A percentile compares a stretch with the other conserved stretches of the same genome.
These are phyloP conservation scores for Cataglyphis rosenhaueri DNA, from an alignment of 2,888 invertebrate species.

Conservation along the genomic window DNA sequence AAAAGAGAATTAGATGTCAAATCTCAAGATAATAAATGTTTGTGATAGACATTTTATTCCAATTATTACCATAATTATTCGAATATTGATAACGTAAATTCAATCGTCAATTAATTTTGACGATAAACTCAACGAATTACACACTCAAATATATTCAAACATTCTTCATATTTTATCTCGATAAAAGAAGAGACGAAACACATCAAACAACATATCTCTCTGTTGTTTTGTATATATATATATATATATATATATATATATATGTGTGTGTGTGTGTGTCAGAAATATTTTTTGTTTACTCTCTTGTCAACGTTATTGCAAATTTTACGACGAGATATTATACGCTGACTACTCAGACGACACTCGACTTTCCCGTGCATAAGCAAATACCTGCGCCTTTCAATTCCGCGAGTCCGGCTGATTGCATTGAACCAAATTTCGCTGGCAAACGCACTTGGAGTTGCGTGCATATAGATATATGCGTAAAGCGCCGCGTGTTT, in stretches of 20 bases:
- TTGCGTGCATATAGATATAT: conserved; percentile 10
- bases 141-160: no score
- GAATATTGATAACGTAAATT: not conserved
- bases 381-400: conserved; percentile 46
- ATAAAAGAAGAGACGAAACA: conserved; percentile 9
- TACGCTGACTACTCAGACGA: conserved; percentile 68
- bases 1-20: no score
- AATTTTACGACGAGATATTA: conserved; percentile 37
- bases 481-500: not conserved
- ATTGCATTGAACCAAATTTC: conserved; percentile 66
- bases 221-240: not conserved
- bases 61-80: not conserved
- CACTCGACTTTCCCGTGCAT: conserved; percentile 60
- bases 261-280: not conserved
- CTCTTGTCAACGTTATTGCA: conserved; percentile 39
- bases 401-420: conserved; percentile 63
- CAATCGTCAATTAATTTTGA: not conserved
- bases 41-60: not conserved
- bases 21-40: not conserved
- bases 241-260: not conserved
- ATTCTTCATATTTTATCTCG: conserved; percentile 21
- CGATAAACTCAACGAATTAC: not conserved
- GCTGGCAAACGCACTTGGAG: conserved; percentile 13
- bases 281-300: not conserved
- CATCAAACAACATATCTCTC: not conserved